phyloP scores from a whole-genome alignment of 1,140 invertebrate species.

The Batillaria attramentaria region DNA sequence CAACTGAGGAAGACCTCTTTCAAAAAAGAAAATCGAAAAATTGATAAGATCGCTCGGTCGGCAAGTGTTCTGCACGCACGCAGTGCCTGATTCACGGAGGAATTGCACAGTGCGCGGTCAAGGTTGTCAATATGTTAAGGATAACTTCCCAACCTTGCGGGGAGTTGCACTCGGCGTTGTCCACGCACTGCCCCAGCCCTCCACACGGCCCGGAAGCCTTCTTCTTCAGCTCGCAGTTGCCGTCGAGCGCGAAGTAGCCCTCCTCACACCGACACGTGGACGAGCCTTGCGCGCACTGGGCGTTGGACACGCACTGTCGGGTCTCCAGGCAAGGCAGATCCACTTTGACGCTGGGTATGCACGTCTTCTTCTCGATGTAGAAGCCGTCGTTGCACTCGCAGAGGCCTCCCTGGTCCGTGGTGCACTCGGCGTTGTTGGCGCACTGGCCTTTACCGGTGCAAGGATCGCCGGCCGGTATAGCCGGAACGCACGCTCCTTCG shows the following conservation, averaged over 20 bases:
- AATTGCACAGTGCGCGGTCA: too few species aligned
- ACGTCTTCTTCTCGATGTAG: background rate
- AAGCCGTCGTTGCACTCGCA: slow-evolving; percentile 36
- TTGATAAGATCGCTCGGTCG: too few species aligned
- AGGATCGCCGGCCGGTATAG: slow-evolving; percentile 6
- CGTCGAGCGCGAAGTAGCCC: slow-evolving; percentile 17
- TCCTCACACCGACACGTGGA: slow-evolving; percentile 27
- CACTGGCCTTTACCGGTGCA: slow-evolving; percentile 25
- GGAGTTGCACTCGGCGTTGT: slow-evolving; percentile 32
- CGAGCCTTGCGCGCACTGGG: slow-evolving; percentile 11
- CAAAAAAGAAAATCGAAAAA: too few species aligned
- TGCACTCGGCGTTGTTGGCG: slow-evolving; percentile 33
- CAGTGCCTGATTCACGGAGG: too few species aligned
- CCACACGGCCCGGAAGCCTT: slow-evolving; percentile 22
- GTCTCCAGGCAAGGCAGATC: slow-evolving; percentile 11
- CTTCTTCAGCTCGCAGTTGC: slow-evolving; percentile 8
- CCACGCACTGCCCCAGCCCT: slow-evolving; percentile 26
- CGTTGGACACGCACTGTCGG: slow-evolving; percentile 20
- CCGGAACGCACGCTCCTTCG: background rate
- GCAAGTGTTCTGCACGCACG: too few species aligned
- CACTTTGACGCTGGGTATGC: slow-evolving; percentile 23
- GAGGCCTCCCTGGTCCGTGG: slow-evolving; percentile 26
- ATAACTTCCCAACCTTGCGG: too few species aligned
- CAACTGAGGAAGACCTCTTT: too few species aligned
- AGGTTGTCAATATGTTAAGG: too few species aligned